phyloP scores from a whole-genome alignment of 2,113 vertebrate genomes.

The Phrynosoma platyrhinos region DNA sequence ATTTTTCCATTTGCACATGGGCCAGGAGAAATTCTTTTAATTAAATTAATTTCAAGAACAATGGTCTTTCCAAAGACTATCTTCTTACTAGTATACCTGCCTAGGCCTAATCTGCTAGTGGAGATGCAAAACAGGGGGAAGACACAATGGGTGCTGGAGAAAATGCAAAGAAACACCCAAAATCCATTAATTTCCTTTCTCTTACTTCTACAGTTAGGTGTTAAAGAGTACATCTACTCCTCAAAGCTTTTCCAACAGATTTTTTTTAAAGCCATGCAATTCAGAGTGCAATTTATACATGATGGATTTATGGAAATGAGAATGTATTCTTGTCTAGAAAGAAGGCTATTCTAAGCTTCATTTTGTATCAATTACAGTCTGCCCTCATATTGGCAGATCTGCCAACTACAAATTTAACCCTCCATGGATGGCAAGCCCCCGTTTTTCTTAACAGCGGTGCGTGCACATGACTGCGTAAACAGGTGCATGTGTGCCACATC shows the following conservation, averaged over 20 bases:
- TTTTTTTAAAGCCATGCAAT: background rate
- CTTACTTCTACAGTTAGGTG: background rate
- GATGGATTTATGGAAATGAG: background rate
- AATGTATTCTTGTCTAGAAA: background rate
- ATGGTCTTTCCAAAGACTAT: background rate
- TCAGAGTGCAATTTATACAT: background rate
- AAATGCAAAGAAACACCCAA: background rate
- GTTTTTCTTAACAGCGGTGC: too few species aligned
- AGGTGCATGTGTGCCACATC: too few species aligned
- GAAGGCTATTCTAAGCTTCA: background rate
- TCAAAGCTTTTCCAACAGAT: background rate
- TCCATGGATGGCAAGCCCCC: too few species aligned
- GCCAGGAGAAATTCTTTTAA: background rate
- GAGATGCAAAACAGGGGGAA: background rate
- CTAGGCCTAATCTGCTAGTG: background rate
- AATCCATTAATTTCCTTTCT: background rate
- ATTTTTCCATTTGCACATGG: background rate
- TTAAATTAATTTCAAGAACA: background rate
- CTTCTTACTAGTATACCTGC: background rate
- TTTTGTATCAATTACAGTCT: background rate
- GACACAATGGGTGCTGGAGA: too few species aligned
- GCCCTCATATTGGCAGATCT: too few species aligned
- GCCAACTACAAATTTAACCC: too few species aligned
- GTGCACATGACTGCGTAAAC: too few species aligned
- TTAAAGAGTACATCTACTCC: background rate